A percentile compares a stretch with the other conserved stretches of the same genome.
phyloP scores from a whole-genome alignment of 2,888 invertebrate genomes.

The Drosophila affinis region DNA sequence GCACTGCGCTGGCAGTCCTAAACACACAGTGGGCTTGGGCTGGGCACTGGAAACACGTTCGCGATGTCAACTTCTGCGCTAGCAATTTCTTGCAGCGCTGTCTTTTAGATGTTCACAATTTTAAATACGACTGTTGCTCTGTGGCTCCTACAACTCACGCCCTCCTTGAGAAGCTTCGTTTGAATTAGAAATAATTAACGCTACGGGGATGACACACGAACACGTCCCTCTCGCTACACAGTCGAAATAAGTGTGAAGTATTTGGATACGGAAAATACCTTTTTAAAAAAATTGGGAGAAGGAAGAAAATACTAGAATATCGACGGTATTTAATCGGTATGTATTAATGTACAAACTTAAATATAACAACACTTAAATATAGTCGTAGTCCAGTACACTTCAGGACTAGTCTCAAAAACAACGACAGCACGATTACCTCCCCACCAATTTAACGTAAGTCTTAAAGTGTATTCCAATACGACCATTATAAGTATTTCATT shows the following conservation, averaged over 20 bases:
- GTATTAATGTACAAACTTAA: too few species aligned
- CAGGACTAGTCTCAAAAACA: background rate
- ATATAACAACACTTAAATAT: too few species aligned
- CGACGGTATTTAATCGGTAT: background rate
- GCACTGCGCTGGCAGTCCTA: constrained; percentile 22
- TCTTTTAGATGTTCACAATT: constrained; percentile 16
- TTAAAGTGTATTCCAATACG: too few species aligned
- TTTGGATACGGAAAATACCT: background rate
- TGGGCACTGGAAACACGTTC: constrained; percentile 21
- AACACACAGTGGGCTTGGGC: constrained; percentile 6
- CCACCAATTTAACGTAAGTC: too few species aligned
- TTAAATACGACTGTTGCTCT: constrained; percentile 18
- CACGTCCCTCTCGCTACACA: constrained; percentile 48
- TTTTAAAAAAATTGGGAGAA: too few species aligned
- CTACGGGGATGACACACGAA: constrained; percentile 65
- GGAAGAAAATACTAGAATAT: background rate
- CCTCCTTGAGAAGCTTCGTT: constrained; percentile 31
- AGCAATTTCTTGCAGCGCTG: constrained; percentile 1
- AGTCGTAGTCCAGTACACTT: too few species aligned
- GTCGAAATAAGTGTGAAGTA: background rate
- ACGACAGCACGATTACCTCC: background rate
- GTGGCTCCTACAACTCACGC: constrained; percentile 24
- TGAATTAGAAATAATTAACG: constrained; percentile 62
- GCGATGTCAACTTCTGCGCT: background rate
- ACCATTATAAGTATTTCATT: too few species aligned